A percentile compares a stretch with the other conserved stretches of the same genome.
phyloP scores from a whole-genome alignment of 2,797 vertebrate genomes.

The Myotis planiceps region DNA sequence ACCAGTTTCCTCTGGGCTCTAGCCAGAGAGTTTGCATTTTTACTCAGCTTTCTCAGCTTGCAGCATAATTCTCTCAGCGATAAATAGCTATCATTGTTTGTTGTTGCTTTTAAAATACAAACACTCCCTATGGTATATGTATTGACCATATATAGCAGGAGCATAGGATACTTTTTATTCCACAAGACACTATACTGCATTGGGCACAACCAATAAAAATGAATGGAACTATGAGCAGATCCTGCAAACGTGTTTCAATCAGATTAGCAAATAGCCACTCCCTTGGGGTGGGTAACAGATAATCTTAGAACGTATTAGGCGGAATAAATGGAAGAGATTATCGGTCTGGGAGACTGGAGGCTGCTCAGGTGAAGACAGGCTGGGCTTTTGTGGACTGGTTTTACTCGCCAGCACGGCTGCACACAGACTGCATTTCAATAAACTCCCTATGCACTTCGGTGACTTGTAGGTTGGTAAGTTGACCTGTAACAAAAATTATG shows the following conservation, averaged over 20 bases:
- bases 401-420: neutral
- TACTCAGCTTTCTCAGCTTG: neutral
- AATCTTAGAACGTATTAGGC: no score
- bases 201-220: no score
- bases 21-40: neutral
- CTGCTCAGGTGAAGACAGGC: neutral
- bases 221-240: neutral
- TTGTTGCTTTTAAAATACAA: neutral
- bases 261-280: neutral
- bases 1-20: neutral
- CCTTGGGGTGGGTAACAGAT: neutral
- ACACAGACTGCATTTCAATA: neutral
- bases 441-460: neutral
- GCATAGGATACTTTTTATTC: neutral
- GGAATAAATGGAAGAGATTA: neutral
- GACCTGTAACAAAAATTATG: neutral
- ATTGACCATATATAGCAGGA: accelerated
- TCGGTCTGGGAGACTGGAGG: neutral
- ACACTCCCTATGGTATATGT: accelerated
- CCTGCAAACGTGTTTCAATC: neutral
- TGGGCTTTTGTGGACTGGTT: accelerated
- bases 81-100: neutral
- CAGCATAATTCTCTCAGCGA: neutral
- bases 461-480: neutral
- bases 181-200: neutral